These are phyloP conservation scores for Sinocyclocheilus rhinocerous DNA, from an alignment of 2,113 vertebrate genomes.

Conservation along the genomic window DNA sequence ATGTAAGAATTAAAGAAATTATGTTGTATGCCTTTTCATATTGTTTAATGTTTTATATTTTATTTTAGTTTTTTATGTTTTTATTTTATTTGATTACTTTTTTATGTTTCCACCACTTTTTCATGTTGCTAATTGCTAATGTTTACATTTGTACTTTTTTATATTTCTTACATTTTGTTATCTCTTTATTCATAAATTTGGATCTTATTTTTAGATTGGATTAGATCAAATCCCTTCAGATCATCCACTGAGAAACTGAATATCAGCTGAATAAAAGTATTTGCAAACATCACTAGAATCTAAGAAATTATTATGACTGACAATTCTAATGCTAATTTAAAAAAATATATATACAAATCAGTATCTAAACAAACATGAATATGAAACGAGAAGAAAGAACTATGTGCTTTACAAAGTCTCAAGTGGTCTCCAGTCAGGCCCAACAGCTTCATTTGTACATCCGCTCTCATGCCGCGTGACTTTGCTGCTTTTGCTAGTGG, in stretches of 20 bases:
- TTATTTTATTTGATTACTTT: too few species aligned
- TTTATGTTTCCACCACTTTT: too few species aligned
- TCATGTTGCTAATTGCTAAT: too few species aligned
- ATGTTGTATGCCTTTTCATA: too few species aligned
- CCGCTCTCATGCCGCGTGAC: slow-evolving; percentile 30
- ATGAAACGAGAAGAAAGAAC: neutral
- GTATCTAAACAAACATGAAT: neutral
- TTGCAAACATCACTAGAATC: too few species aligned
- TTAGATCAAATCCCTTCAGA: too few species aligned
- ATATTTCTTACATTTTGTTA: neutral
- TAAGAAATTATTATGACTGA: neutral
- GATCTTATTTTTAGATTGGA: neutral
- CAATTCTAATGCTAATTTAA: too few species aligned
- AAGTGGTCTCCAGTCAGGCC: slow-evolving; percentile 31
- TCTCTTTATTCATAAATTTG: neutral
- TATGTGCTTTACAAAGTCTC: neutral
- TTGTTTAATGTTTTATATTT: too few species aligned
- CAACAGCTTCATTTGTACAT: slow-evolving; percentile 31
- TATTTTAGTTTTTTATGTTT: too few species aligned
- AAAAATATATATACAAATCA: neutral
- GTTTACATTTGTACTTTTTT: neutral
- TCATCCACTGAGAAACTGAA: too few species aligned
- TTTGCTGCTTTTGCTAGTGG: slow-evolving; percentile 32
- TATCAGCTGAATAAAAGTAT: neutral
- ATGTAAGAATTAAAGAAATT: neutral